These are phyloP conservation scores for Euleptes europaea DNA, from an alignment of 2,113 vertebrate genomes.

Conservation along the genomic window DNA sequence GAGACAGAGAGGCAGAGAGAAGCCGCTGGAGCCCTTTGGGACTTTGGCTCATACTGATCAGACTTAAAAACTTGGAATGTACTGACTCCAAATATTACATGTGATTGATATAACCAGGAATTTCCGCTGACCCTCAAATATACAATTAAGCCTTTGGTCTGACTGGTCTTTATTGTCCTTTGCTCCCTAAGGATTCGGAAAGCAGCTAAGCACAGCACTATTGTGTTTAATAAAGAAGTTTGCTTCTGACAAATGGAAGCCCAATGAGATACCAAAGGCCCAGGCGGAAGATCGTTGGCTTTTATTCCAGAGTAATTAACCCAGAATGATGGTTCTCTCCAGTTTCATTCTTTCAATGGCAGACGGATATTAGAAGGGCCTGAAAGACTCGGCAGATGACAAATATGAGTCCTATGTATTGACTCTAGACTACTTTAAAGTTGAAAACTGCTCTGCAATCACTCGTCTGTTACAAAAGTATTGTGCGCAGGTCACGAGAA, in stretches of 20 bases:
- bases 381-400: not conserved
- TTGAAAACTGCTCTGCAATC: not conserved
- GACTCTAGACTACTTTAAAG: not conserved
- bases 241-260: conserved; percentile 54
- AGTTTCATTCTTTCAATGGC: not conserved
- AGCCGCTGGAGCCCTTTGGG: not conserved
- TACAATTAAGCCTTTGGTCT: conserved; percentile 44
- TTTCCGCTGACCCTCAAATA: conserved; percentile 15
- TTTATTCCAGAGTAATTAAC: conserved; percentile 36
- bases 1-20: not conserved
- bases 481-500: too few species aligned
- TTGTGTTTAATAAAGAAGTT: conserved; percentile 49
- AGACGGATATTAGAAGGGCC: not conserved
- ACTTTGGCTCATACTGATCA: conserved; percentile 19
- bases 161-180: conserved; percentile 45
- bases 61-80: not conserved
- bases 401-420: not conserved
- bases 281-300: not conserved
- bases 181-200: conserved; percentile 41
- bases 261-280: conserved; percentile 33
- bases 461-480: not conserved
- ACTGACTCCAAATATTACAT: conserved; percentile 17
- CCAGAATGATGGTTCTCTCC: conserved; percentile 6
- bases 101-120: conserved; percentile 29
- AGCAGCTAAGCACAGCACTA: conserved; percentile 44